Evolutionary conservation across 2,113 vertebrate genomes (phyloP).

Genomic region (Leptobrachium leishanense): DNA sequence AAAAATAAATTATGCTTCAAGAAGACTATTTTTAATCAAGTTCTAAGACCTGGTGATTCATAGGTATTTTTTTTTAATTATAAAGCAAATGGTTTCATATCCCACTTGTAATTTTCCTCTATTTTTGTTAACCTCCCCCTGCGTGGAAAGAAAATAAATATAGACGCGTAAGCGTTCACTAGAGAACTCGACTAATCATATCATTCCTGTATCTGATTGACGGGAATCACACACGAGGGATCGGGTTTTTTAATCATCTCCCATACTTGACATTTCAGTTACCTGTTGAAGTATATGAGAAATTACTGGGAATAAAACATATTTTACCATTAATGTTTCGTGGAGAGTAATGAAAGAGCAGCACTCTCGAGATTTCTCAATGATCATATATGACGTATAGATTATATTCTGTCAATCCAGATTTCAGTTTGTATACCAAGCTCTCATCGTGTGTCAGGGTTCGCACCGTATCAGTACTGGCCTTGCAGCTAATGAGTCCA

Average conservation of each 20-base stretch:
- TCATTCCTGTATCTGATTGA: constrained; percentile 17
- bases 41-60: not conserved
- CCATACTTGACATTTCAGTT: not conserved
- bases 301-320: no score
- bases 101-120: constrained; percentile 9
- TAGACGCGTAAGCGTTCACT: constrained; percentile 15
- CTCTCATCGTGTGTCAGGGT: no score
- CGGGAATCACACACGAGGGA: constrained; percentile 32
- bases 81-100: constrained; percentile 23
- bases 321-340: no score
- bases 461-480: no score
- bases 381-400: no score
- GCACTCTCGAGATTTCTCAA: no score
- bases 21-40: constrained; percentile 10
- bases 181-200: not conserved
- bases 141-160: constrained; percentile 29
- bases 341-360: no score
- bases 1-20: not conserved
- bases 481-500: no score
- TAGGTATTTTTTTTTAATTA: constrained; percentile 29
- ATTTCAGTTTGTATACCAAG: no score
- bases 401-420: no score
- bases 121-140: constrained; percentile 23
- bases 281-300: not conserved
- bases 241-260: constrained; percentile 3